Percentiles rank a stretch among this genome's conserved stretches.
These are phyloP conservation scores for Lomographa bimaculata DNA, from an alignment of 2,888 invertebrate genomes.

Conservation along the genomic window DNA sequence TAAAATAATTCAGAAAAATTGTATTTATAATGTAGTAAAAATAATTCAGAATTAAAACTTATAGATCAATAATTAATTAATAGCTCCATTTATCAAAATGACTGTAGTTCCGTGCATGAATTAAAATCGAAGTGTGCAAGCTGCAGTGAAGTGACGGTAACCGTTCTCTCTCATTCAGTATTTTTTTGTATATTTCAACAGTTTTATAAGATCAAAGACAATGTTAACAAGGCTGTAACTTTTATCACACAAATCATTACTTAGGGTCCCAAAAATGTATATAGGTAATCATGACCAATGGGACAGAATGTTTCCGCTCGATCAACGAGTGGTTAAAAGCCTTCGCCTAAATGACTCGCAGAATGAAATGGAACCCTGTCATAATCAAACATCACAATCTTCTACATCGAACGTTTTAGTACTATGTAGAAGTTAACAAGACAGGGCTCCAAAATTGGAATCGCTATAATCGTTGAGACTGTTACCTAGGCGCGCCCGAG, in stretches of 20 bases:
- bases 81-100: too few relatives aligned
- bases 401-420: constrained; percentile 7
- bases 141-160: constrained; percentile 64
- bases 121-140: constrained; percentile 58
- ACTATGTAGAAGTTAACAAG: constrained; percentile 15
- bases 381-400: constrained; percentile 8
- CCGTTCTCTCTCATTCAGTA: constrained; percentile 60
- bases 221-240: constrained; percentile 34
- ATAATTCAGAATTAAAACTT: too few relatives aligned
- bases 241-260: constrained; percentile 63
- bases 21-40: background rate
- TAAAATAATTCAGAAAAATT: constrained; percentile 1
- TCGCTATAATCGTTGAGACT: constrained; percentile 63
- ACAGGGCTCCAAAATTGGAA: constrained; percentile 44
- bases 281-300: constrained; percentile 52
- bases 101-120: constrained; percentile 21
- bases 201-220: constrained; percentile 24
- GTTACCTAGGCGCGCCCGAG: constrained; percentile 62
- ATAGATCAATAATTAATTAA: too few relatives aligned
- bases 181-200: constrained; percentile 20
- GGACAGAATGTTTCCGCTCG: constrained; percentile 68
- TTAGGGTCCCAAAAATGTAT: constrained; percentile 66
- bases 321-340: constrained; percentile 71
- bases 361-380: constrained; percentile 28
- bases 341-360: constrained; percentile 63